These are phyloP conservation scores for Aelia acuminata DNA, from an alignment of 2,888 invertebrate genomes.

Conservation along the genomic window DNA sequence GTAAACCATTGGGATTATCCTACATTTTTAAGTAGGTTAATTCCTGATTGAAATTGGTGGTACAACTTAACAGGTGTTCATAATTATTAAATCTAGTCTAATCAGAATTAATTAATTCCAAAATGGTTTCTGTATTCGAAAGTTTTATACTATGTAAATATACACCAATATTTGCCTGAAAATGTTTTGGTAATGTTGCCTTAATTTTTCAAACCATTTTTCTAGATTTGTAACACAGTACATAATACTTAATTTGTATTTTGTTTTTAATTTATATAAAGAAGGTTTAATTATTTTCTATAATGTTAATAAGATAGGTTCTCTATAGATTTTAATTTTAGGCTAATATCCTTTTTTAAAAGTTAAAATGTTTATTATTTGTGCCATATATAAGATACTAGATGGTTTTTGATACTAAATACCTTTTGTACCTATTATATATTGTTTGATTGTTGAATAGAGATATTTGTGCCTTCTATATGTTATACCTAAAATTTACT, in stretches of 20 bases:
- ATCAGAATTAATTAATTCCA: not conserved
- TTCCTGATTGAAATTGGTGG: not conserved
- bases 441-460: not conserved
- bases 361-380: not conserved
- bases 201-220: not conserved
- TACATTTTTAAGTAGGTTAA: not conserved
- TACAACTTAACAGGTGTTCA: constrained; percentile 2
- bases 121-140: not conserved
- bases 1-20: too few species aligned
- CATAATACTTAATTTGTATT: not conserved
- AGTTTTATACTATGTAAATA: not conserved
- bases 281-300: not conserved
- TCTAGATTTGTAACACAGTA: not conserved
- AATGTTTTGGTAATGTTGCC: not conserved
- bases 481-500: not conserved
- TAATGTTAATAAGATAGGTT: not conserved
- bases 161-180: not conserved
- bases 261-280: not conserved
- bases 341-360: not conserved
- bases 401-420: not conserved
- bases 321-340: not conserved
- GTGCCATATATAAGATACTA: constrained; percentile 8
- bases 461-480: constrained; percentile 22
- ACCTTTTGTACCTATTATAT: not conserved
- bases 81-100: not conserved